Conservation (phyloP, 2,888 invertebrate species). For the Odontocolon sp. region DNA sequence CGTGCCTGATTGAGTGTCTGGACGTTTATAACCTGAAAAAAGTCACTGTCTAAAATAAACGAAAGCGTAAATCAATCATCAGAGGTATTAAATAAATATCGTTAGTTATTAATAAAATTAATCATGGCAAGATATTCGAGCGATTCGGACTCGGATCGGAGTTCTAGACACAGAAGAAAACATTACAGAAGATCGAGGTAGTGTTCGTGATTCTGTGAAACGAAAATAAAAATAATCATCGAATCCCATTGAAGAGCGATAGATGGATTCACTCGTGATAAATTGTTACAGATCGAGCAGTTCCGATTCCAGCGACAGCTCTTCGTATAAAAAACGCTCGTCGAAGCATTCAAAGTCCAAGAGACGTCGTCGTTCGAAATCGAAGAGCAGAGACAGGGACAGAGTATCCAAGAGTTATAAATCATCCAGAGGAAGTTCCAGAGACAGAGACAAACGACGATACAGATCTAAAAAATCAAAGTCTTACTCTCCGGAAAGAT, state of each 20-base stretch:
- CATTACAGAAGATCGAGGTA: slow-evolving; percentile 71
- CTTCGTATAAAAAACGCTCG: slow-evolving; percentile 72
- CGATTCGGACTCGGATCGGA: slow-evolving; percentile 78
- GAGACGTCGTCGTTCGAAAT: slow-evolving; percentile 73
- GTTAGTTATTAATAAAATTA: slow-evolving; percentile 54
- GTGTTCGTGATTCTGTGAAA: not conserved
- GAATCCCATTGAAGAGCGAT: not conserved
- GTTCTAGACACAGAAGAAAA: slow-evolving; percentile 73
- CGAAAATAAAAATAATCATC: slow-evolving; percentile 1
- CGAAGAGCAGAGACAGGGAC: slow-evolving; percentile 73
- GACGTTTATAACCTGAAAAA: slow-evolving; percentile 8
- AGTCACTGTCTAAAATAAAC: not conserved
- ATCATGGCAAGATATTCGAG: slow-evolving; percentile 78
- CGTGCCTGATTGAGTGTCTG: too few relatives aligned
- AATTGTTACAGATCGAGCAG: slow-evolving; percentile 72
- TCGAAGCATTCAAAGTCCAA: slow-evolving; percentile 74
- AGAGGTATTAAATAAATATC: not conserved
- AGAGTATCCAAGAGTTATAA: slow-evolving; percentile 71
- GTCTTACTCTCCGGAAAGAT: slow-evolving; percentile 73
- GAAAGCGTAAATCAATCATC: not conserved
- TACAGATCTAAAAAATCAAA: slow-evolving; percentile 71
- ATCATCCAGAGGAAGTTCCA: slow-evolving; percentile 72
- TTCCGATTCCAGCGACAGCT: slow-evolving; percentile 74
- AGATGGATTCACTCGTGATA: not conserved
- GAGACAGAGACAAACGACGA: slow-evolving; percentile 73